Base-by-base conservation (phyloP, 1,140 invertebrate species). In the Pogonus chalceus region DNA sequence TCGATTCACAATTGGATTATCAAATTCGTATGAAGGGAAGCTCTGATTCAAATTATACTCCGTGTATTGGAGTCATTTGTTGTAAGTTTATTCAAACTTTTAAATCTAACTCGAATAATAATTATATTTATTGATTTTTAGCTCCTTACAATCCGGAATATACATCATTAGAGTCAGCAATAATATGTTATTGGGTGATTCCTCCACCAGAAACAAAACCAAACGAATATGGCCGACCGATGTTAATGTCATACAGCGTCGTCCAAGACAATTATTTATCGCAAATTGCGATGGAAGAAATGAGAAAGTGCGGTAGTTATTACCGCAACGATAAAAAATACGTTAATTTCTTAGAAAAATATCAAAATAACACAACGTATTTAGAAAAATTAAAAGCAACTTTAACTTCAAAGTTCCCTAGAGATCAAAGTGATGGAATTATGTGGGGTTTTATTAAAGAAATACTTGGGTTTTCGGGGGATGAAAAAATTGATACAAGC, bases 11-110 rank as follows among this genome's bases (percentile, higher is more conserved):
- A 69, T 74, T 96, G 52, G 91, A 95, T 61, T 95, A 96, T 76
- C 90, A 98, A 75, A 88, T 96, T 48, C 87, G 85, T 68, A 90
- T 96, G 88, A 89, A 92, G 62, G 92, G 92, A 1, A 80, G 83
- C 3, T 88, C 83, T 54, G 90, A 94, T 74, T 84, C 87, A 57
- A 87, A 83, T 16, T 96, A 96, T 63, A 88, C 87, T 37, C 94
- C 94, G 2, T 96, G 92, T 65, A 80, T 97, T 60, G 92, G 91
- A 46, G 76, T 96, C 22, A 96, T 96, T 68, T 86, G 90, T 57
- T 93, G 91, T 95, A 75, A 80, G 78, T 71, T 49, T 49, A 53
- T 56, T 35, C n/a, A 47, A 10, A 50, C 51, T 35, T 35, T 35
- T 35, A n/a, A 3, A 9, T 22, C 23, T 49, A 48, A n/a, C n/a